phyloP scores from a whole-genome alignment of 2,113 vertebrate genomes.

The Labrus mixtus region DNA sequence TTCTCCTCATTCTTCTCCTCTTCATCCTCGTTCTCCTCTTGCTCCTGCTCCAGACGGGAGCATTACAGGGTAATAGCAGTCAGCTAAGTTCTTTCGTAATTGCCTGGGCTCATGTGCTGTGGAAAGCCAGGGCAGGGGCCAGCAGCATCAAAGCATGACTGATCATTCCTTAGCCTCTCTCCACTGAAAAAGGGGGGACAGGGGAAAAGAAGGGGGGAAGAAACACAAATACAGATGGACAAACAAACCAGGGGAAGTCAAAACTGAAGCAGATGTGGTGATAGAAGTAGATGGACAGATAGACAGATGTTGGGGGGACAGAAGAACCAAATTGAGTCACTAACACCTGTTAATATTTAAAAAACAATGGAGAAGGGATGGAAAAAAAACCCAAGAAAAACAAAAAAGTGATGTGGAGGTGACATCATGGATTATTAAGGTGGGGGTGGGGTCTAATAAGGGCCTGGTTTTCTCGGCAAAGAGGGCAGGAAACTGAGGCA shows the following conservation, averaged over 20 bases:
- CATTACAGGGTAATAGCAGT: slow-evolving; percentile 72
- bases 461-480: slow-evolving; percentile 57
- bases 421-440: slow-evolving; percentile 83
- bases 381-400: slow-evolving; percentile 55
- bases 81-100: slow-evolving; percentile 73
- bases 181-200: slow-evolving; percentile 39
- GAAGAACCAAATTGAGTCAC: slow-evolving; percentile 27
- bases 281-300: slow-evolving; percentile 63
- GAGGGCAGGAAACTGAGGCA: slow-evolving; percentile 82
- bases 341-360: slow-evolving; percentile 80
- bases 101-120: slow-evolving; percentile 75
- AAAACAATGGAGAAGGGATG: slow-evolving; percentile 62
- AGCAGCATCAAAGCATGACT: slow-evolving; percentile 78
- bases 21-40: slow-evolving; percentile 22
- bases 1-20: slow-evolving; percentile 13
- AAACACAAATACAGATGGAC: slow-evolving; percentile 80
- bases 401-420: slow-evolving; percentile 71
- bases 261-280: slow-evolving; percentile 83
- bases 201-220: slow-evolving; percentile 44
- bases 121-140: slow-evolving; percentile 78
- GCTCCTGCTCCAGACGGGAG: slow-evolving; percentile 60
- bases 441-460: slow-evolving; percentile 75
- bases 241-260: slow-evolving; percentile 77
- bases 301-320: slow-evolving; percentile 43
- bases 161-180: slow-evolving; percentile 78